Evolutionary conservation across 2,113 vertebrate species (phyloP).

Genomic region (Melospiza melodia): DNA sequence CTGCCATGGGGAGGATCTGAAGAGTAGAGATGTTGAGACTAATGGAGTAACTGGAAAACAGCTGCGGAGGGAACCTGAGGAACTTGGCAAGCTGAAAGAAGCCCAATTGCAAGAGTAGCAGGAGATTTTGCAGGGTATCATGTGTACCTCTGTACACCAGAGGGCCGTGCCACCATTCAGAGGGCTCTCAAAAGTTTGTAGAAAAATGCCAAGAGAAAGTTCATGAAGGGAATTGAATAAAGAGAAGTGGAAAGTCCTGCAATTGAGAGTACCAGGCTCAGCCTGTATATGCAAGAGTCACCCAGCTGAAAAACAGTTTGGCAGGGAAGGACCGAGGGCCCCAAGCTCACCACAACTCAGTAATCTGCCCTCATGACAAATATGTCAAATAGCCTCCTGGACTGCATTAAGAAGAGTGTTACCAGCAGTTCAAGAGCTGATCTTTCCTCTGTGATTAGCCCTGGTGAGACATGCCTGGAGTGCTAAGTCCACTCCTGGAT

Average conservation of each 20-base stretch:
- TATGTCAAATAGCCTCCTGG: neutral
- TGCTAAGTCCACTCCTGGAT: neutral
- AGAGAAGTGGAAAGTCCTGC: neutral
- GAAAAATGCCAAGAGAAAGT: neutral
- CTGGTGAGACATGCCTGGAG: neutral
- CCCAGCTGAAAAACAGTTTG: neutral
- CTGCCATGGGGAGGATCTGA: neutral
- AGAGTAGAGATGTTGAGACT: neutral
- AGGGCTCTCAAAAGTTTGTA: rapidly evolving
- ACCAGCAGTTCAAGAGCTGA: neutral
- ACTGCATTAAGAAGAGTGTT: neutral
- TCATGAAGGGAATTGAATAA: neutral
- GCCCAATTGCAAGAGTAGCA: neutral
- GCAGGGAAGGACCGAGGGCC: neutral
- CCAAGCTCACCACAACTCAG: neutral
- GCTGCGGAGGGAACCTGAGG: neutral
- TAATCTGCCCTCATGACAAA: neutral
- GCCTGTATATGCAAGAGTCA: no score
- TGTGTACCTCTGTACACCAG: rapidly evolving
- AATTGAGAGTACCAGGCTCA: neutral
- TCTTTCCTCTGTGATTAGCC: neutral
- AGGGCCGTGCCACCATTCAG: neutral
- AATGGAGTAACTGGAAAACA: neutral
- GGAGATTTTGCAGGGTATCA: neutral
- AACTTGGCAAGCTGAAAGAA: neutral